Evolutionary conservation across 1,140 invertebrate species (phyloP), one percentile per base, ranked within the genome.

Genomic region (Caenorhabditis briggsae): DNA sequence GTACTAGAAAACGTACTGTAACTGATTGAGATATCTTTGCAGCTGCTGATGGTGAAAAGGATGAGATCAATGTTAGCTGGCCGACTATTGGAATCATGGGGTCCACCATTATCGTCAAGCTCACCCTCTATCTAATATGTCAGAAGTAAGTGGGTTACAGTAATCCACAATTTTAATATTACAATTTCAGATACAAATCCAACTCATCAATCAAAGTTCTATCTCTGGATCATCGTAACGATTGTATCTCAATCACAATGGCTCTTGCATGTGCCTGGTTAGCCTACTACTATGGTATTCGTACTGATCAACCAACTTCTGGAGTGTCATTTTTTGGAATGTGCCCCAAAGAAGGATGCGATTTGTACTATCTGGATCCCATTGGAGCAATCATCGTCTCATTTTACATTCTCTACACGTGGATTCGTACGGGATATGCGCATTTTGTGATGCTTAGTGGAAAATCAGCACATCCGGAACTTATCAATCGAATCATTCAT

Each of bases 181-280:
- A 5, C n/a, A 20, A 20, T 56, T 87, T 84, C 74, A 91, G 89
- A 65, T 87, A 89, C 48, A 90, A 89, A 64, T 64, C 43, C 0
- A 91, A 91, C 61, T 83, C 91, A 5, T 92, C 90, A 7, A 90
- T 93, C 5, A 89, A 90, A 59, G 93, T 93, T 8, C 82, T 94
- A 56, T 91, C 93, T 2, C 91, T 91, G 88, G 93, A 94, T 82
- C 93, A 94, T 84, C 88, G 93, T 9, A 94, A 94, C 89, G 93
- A 94, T 84, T 93, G 93, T 41, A 56, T 94, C 23, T 93, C 93
- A 14, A 94, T 94, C 88, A 83, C 90, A 23, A 90, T 93, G 0
- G 93, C 93, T 18, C 83, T 90, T 5, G 41, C 90, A 5, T 92
- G 91, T 82, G 92, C 91, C 7, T 92, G 88, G 84, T 23, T 87